These are phyloP conservation scores for Chaetops frenatus DNA, from an alignment of 2,113 vertebrate genomes.

Conservation along the genomic window DNA sequence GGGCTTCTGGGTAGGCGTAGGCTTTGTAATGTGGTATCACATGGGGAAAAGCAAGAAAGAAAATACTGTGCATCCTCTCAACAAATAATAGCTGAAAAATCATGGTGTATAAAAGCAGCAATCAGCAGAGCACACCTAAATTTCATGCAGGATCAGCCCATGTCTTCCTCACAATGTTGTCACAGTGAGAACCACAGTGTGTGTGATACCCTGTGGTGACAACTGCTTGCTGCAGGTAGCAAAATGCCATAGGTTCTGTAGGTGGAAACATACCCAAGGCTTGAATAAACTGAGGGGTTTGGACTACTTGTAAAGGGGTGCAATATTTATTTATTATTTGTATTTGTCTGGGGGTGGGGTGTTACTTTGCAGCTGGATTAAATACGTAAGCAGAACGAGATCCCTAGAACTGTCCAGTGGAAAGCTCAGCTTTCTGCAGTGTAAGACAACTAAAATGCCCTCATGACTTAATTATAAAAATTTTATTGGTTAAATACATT, in stretches of 20 bases:
- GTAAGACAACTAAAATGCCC: not conserved
- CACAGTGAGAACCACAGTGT: fast-evolving
- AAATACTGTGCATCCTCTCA: not conserved
- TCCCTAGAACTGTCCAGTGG: not conserved
- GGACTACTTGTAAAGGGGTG: not conserved
- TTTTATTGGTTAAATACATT: constrained; percentile 64
- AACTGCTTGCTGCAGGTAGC: not conserved
- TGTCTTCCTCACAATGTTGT: fast-evolving
- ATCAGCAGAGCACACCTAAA: not conserved
- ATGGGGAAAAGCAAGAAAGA: not conserved
- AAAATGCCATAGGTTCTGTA: fast-evolving
- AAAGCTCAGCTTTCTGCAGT: not conserved
- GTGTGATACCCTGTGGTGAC: fast-evolving
- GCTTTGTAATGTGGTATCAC: not conserved
- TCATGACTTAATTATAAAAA: not conserved
- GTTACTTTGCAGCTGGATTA: not conserved
- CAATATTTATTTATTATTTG: too few relatives aligned
- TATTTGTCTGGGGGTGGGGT: not conserved
- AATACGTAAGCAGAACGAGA: not conserved
- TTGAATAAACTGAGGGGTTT: not conserved
- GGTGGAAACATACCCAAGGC: fast-evolving
- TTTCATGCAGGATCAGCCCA: fast-evolving
- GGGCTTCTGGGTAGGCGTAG: not conserved
- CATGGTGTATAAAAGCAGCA: fast-evolving
- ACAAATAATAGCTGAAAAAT: not conserved